These are phyloP conservation scores for Geodia barretti DNA, from an alignment of 37 sponge, comb jelly and placozoan species.

Conservation along the genomic window DNA sequence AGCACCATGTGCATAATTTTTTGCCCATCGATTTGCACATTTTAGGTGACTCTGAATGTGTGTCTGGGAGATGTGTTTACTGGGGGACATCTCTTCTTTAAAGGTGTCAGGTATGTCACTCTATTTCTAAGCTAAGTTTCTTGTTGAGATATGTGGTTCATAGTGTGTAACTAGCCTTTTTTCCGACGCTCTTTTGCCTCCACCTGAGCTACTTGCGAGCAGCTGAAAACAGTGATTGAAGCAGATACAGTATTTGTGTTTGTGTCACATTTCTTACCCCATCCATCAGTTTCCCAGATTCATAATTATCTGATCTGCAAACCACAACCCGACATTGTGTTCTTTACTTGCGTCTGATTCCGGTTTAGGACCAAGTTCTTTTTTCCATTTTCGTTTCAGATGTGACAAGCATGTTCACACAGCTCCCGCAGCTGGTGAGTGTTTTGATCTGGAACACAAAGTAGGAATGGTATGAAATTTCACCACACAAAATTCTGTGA, in stretches of 20 bases:
- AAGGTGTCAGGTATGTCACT: neutral
- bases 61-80: conserved; percentile 1
- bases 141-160: no score
- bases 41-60: conserved; percentile 1
- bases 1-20: no score
- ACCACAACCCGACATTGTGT: no score
- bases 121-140: no score
- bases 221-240: neutral
- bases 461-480: neutral
- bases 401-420: conserved; percentile 1
- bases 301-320: no score
- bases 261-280: no score
- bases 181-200: no score
- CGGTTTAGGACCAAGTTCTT: no score
- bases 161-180: no score
- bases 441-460: neutral
- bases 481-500: neutral
- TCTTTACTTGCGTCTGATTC: no score
- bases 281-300: no score
- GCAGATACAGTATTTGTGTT: neutral
- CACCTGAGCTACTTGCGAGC: neutral
- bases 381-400: neutral
- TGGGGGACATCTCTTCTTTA: conserved; percentile 1
- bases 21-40: no score
- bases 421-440: neutral